phyloP scores from a whole-genome alignment of 2,797 vertebrate species.

The Crocodylus rhombifer region DNA sequence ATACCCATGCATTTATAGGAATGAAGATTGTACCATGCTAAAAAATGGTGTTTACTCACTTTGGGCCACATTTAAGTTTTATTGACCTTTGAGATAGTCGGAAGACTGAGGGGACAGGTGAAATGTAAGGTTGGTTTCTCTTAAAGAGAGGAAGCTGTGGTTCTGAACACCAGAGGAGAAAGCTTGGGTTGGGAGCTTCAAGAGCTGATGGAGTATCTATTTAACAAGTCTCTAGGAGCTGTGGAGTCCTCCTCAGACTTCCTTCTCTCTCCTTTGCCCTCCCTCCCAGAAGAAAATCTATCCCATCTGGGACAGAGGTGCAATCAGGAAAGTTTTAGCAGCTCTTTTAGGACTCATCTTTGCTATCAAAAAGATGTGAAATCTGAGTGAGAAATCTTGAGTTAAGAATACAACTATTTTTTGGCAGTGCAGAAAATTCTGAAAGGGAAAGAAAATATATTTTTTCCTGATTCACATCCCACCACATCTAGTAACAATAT shows the following conservation, averaged over 20 bases:
- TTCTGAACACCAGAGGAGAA: neutral
- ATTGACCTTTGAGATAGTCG: neutral
- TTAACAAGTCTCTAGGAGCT: neutral
- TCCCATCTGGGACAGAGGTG: rapidly evolving
- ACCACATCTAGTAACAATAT: neutral
- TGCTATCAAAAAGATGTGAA: neutral
- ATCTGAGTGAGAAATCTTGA: no score
- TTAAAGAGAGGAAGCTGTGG: neutral
- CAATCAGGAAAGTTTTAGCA: neutral
- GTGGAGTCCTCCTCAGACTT: neutral
- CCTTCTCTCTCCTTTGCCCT: no score
- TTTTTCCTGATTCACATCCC: neutral
- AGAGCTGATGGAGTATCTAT: neutral
- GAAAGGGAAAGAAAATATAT: neutral
- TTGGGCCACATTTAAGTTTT: neutral
- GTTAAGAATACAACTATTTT: neutral
- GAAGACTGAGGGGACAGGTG: neutral
- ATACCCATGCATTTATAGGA: neutral
- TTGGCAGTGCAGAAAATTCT: neutral
- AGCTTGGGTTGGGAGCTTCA: neutral
- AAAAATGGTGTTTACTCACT: neutral
- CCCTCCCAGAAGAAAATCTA: neutral
- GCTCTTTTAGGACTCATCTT: neutral
- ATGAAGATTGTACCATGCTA: neutral
- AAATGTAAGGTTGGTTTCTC: neutral